Percentiles rank a stretch among this genome's conserved stretches.
phyloP scores from a whole-genome alignment of 2,888 invertebrate genomes.

The Pammene aurita region DNA sequence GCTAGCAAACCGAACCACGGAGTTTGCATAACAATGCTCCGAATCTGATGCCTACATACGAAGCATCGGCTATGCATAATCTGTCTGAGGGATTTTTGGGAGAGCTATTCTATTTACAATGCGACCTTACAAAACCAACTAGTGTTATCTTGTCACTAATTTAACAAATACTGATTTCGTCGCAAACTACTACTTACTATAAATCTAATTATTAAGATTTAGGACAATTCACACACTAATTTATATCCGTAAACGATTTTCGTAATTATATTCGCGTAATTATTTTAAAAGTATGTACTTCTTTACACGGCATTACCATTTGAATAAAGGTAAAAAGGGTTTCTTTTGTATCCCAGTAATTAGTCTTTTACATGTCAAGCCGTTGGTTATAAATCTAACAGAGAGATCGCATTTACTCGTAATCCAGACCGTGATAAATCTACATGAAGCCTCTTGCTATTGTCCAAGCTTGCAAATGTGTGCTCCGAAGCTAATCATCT shows the following conservation, averaged over 20 bases:
- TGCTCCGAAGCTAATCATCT: constrained; percentile 35
- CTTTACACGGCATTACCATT: constrained; percentile 12
- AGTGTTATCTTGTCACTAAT: not conserved
- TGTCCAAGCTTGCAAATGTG: constrained; percentile 29
- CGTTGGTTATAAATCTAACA: constrained; percentile 27
- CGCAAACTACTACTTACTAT: too few relatives aligned
- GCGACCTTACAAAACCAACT: not conserved
- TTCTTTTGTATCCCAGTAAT: constrained; percentile 28
- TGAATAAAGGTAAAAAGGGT: constrained; percentile 24
- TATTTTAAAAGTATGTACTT: constrained; percentile 6
- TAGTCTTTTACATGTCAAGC: constrained; percentile 37
- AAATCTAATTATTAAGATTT: too few relatives aligned
- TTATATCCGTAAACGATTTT: too few relatives aligned
- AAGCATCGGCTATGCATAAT: constrained; percentile 51
- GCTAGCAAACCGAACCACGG: constrained; percentile 73
- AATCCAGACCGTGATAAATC: constrained; percentile 28
- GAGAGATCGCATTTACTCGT: constrained; percentile 26
- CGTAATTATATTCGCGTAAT: not conserved
- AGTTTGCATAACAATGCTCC: constrained; percentile 80
- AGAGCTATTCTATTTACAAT: not conserved
- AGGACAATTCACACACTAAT: too few relatives aligned
- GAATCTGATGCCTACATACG: constrained; percentile 71
- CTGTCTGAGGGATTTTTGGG: constrained; percentile 38
- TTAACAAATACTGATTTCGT: too few relatives aligned
- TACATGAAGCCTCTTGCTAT: constrained; percentile 18